Evolutionary conservation across 2,888 invertebrate species (phyloP), one percentile per base, ranked within the genome.

Genomic region (Drosophila nigricruria): DNA sequence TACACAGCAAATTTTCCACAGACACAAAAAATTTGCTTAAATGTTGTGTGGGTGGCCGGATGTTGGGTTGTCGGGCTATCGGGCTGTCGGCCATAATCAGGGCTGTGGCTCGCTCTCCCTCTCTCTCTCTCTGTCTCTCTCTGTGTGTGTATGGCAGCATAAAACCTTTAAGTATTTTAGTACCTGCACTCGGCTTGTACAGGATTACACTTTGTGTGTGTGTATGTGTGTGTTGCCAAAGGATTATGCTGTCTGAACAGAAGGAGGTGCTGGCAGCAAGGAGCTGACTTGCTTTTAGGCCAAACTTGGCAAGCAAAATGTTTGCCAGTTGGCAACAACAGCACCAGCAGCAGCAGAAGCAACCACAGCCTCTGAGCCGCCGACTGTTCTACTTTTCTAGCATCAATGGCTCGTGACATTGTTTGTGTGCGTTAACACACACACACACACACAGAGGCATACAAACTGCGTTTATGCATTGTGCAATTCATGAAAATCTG

Each of bases 401-500:
- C 86, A 86, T 89, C 83, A 88, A 85, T 82, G 84, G 81, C 89
- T 89, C 89, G 90, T 90, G 89, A 90, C 88, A 89, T 88, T 89
- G 88, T 89, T 89, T 88, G 76, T 82, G 71, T 78, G 60, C 53
- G 23, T 40, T 30, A 12, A 59, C 60, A 25, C 60, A 43, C 47
- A 59, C 43, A 38, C 14, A 30, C 8, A 47, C 45, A 65, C 1
- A 9, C 27, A 20, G 6, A n/a, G 16, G 2, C 36, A 36, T 23
- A 52, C n/a, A 23, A 23, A n/a, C 18, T 30, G 27, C 12, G 78
- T 67, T 59, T 77, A 67, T 67, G 36, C 52, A 49, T 40, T 52
- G 77, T 32, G 18, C 53, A 63, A 32, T 49, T 57, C 56, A 54
- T 38, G 47, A 64, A 65, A 69, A 60, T 40, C 36, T 60, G 18